Evolutionary conservation across 2,113 vertebrate genomes (phyloP).

Genomic region (Ptilonorhynchus violaceus): DNA sequence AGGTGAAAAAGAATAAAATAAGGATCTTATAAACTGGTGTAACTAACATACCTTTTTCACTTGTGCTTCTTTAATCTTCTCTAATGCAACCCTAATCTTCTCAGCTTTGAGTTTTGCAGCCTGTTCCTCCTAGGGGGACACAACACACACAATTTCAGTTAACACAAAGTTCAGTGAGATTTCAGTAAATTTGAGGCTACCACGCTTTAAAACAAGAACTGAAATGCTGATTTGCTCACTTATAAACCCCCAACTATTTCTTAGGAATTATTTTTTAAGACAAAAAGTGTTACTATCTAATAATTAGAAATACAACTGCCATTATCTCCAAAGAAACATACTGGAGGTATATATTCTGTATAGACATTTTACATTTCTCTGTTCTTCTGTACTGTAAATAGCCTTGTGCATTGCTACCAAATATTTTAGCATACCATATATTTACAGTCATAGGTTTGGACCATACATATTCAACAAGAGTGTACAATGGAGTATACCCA

Average conservation of each 20-base stretch:
- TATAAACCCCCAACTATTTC: neutral
- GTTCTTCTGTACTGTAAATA: neutral
- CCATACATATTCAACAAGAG: neutral
- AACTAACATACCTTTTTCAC: conserved; percentile 89
- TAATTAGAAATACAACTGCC: neutral
- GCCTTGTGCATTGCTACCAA: neutral
- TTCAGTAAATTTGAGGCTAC: neutral
- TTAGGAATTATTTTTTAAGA: neutral
- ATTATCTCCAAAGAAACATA: neutral
- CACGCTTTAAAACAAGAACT: neutral
- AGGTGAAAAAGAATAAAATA: neutral
- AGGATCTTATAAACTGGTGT: neutral
- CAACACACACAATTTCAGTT: conserved; percentile 32
- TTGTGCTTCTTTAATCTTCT: conserved; percentile 99
- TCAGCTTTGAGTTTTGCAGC: conserved; percentile 96
- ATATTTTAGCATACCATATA: neutral
- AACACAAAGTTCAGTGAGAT: neutral
- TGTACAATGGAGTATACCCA: neutral
- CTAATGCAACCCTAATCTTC: conserved; percentile 94
- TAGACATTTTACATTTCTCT: neutral
- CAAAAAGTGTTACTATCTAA: neutral
- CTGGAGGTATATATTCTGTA: neutral
- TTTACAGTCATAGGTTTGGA: neutral
- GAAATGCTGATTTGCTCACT: neutral
- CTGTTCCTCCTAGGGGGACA: conserved; percentile 89